These are phyloP conservation scores for Semicossyphus pulcher DNA, from an alignment of 2,113 vertebrate genomes.

Conservation along the genomic window DNA sequence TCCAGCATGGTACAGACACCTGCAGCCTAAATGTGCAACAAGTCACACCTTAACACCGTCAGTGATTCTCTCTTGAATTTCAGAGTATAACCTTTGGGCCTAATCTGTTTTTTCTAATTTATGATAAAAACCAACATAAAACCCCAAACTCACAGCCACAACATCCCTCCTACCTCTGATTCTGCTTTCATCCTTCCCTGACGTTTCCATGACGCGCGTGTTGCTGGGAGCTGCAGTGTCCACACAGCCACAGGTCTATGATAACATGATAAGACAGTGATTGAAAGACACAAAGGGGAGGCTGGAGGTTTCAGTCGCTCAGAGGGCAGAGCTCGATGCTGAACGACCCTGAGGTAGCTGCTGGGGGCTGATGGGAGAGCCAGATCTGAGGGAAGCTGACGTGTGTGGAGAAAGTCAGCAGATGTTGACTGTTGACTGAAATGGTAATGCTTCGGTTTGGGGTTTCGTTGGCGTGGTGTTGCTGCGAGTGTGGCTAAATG, in stretches of 20 bases:
- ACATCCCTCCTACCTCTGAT: background rate
- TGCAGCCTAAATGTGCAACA: slow-evolving; percentile 1
- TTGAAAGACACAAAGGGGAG: background rate
- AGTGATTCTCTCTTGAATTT: slow-evolving; percentile 14
- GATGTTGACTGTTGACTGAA: background rate
- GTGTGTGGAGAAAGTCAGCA: background rate
- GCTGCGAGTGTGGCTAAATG: background rate
- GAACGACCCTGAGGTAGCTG: slow-evolving; percentile 4
- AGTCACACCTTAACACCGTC: background rate
- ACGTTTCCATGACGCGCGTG: background rate
- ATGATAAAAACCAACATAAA: too few relatives aligned
- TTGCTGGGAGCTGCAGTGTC: background rate
- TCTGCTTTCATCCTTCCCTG: background rate
- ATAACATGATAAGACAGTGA: slow-evolving; percentile 33
- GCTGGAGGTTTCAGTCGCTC: slow-evolving; percentile 1
- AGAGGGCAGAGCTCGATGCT: background rate
- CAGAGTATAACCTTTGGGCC: background rate
- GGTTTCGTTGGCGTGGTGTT: background rate
- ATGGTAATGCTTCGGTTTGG: background rate
- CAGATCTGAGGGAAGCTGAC: background rate
- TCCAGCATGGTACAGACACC: background rate
- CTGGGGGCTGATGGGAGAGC: background rate
- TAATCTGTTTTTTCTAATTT: background rate
- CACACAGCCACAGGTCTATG: slow-evolving; percentile 1
- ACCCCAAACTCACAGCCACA: background rate